These are phyloP conservation scores for Leucophenga montana DNA, from an alignment of 2,888 invertebrate genomes.

Conservation along the genomic window DNA sequence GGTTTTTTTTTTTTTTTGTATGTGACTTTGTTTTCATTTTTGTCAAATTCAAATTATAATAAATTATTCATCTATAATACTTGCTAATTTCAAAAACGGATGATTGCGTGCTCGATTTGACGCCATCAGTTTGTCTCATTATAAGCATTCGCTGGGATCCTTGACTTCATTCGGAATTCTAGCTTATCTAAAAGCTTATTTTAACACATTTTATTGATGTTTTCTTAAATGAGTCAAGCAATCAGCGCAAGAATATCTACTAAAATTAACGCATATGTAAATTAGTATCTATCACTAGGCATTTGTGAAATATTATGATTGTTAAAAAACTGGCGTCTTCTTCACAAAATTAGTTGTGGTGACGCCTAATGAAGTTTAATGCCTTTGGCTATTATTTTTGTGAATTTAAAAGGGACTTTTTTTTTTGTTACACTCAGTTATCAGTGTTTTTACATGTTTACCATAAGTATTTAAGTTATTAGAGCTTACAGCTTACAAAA, in stretches of 20 bases:
- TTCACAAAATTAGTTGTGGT: neutral
- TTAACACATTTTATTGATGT: slow-evolving; percentile 4
- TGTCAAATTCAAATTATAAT: slow-evolving; percentile 12
- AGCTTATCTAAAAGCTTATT: neutral
- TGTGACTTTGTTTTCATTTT: slow-evolving; percentile 14
- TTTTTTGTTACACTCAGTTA: too few species aligned
- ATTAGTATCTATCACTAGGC: neutral
- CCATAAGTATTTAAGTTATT: too few species aligned
- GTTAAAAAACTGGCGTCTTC: too few species aligned
- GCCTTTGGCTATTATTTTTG: neutral
- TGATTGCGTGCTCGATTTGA: neutral
- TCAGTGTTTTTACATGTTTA: too few species aligned
- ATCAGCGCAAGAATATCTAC: neutral
- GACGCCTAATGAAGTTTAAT: neutral
- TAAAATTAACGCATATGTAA: neutral
- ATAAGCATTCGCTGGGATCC: neutral
- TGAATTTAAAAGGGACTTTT: too few species aligned
- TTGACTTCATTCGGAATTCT: slow-evolving; percentile 13
- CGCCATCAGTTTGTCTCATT: neutral
- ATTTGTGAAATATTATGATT: neutral
- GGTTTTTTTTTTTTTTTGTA: neutral
- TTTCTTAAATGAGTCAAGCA: slow-evolving; percentile 4
- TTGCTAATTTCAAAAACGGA: slow-evolving; percentile 14
- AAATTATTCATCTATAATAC: slow-evolving; percentile 9
- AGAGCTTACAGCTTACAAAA: too few species aligned